Base-by-base conservation (phyloP, 2,797 vertebrate species). In the Rhynchotus rufescens region DNA sequence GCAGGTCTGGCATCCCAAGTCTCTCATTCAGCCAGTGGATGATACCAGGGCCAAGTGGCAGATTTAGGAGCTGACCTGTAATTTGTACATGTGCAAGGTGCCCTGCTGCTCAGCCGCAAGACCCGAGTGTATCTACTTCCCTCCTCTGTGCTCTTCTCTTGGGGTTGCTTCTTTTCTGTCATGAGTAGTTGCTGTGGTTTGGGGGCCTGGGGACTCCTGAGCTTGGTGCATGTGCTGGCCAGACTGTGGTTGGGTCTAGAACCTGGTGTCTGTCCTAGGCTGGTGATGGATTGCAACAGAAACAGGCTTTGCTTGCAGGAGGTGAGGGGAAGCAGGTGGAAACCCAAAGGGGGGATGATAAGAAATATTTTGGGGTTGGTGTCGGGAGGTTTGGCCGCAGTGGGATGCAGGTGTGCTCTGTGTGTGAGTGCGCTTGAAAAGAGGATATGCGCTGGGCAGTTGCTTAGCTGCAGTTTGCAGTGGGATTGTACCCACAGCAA, bases 61-160 rank as follows among this genome's bases (percentile, higher is more conserved):
- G 61, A 40, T 82, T 67, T 65, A 57, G 47, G 21, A 88, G 7
- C 19, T 62, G 13, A 15, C 45, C 40, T 20, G 42, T 22, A n/a
- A 61, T 60, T 83, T 76, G 15, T 34, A 32, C n/a, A 30, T 1
- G 0, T 42, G 54, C 15, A 74, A 57, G 28, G 51, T 62, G 21
- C 68, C 86, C 10, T 79, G 22, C 34, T 25, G 30, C 4, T 1
- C n/a, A 38, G 38, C 28, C 81, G 25, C 26, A 54, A 71, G 84
- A 93, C 88, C 90, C 44, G 72, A 93, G 90, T 91, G 85, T 86
- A 93, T 25, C 47, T 78, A 5, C 93, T 94, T 94, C 93, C 21
- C 34, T 81, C 26, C 28, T 34, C 44, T 21, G 4, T 9, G 30
- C 15, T 19, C 26, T 36, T 10, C 23, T 17, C 6, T 20, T 12